Conservation (phyloP, 2,888 invertebrate genomes). For the Torymus auratus region DNA sequence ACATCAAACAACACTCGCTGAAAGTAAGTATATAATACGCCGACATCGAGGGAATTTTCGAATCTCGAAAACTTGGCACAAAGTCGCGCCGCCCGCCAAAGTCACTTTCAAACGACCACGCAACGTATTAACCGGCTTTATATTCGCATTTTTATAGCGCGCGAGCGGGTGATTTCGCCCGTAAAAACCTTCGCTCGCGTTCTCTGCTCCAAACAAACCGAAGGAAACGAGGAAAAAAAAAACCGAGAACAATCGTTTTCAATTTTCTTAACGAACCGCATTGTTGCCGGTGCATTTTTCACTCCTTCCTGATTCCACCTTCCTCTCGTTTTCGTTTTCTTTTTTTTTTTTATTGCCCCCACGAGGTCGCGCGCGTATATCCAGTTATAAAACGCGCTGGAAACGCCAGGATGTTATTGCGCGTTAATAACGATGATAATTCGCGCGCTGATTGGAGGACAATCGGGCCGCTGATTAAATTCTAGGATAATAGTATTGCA, state of each 20-base stretch:
- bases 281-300: slow-evolving; percentile 33
- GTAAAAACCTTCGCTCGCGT: too few relatives aligned
- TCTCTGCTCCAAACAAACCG: too few relatives aligned
- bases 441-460: slow-evolving; percentile 53
- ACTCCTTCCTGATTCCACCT: slow-evolving; percentile 34
- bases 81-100: too few relatives aligned
- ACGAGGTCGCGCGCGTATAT: slow-evolving; percentile 44
- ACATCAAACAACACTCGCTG: too few relatives aligned
- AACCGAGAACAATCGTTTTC: slow-evolving; percentile 41
- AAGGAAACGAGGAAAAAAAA: too few relatives aligned
- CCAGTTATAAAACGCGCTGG: slow-evolving; percentile 27
- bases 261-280: slow-evolving; percentile 48
- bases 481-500: slow-evolving; percentile 57
- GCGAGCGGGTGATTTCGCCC: too few relatives aligned
- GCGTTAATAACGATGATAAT: slow-evolving; percentile 54
- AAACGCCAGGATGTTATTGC: slow-evolving; percentile 44
- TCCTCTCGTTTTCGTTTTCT: slow-evolving; percentile 8
- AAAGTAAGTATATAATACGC: too few relatives aligned
- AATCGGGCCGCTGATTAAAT: slow-evolving; percentile 55
- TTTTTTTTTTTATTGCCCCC: not conserved
- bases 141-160: too few relatives aligned
- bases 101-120: too few relatives aligned
- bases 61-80: too few relatives aligned
- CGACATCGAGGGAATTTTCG: too few relatives aligned
- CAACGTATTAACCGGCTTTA: too few relatives aligned